Evolutionary conservation across 2,113 vertebrate genomes (phyloP).

Genomic region (Quiscalus mexicanus): DNA sequence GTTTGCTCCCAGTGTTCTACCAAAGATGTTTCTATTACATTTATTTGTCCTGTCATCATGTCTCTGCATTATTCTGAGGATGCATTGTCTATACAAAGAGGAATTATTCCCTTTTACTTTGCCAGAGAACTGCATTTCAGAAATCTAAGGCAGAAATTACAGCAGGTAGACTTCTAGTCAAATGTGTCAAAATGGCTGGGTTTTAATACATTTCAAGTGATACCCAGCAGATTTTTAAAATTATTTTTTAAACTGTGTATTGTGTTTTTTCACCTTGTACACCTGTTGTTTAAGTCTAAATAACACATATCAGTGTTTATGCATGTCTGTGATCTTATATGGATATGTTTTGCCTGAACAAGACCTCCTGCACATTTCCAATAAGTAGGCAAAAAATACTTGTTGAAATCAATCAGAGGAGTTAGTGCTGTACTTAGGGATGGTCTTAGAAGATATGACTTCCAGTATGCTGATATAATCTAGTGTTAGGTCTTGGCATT

Average conservation of each 20-base stretch:
- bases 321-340: not conserved
- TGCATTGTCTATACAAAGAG: not conserved
- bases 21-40: not conserved
- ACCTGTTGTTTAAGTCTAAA: not conserved
- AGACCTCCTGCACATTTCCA: not conserved
- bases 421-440: not conserved
- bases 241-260: not conserved
- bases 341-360: not conserved
- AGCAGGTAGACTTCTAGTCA: not conserved
- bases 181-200: not conserved
- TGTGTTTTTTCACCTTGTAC: not conserved
- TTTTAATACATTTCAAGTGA: not conserved
- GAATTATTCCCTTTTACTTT: not conserved
- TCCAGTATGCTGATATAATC: not conserved
- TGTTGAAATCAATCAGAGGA: not conserved
- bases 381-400: not conserved
- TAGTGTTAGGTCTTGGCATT: not conserved
- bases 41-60: not conserved
- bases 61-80: not conserved
- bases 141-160: not conserved
- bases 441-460: not conserved
- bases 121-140: not conserved
- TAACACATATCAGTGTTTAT: not conserved
- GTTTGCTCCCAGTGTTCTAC: not conserved
- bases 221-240: not conserved